A percentile compares a stretch with the other conserved stretches of the same genome.
phyloP scores from a whole-genome alignment of 2,888 invertebrate species.

The Noctua janthina region DNA sequence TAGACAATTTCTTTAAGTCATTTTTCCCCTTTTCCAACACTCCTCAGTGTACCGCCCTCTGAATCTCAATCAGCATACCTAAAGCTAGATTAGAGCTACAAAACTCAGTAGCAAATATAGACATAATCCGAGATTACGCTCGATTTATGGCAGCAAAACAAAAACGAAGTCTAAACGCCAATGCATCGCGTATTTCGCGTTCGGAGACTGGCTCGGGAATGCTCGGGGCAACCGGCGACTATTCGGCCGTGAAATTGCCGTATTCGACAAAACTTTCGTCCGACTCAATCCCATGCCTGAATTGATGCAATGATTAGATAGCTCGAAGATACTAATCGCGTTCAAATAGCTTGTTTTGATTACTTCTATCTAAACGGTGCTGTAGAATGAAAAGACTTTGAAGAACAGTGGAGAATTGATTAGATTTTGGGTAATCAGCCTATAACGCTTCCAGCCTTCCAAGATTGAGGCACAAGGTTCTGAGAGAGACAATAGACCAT shows the following conservation, averaged over 20 bases:
- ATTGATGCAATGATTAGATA: conserved; percentile 61
- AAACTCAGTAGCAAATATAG: neutral
- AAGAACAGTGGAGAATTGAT: neutral
- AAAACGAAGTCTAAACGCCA: conserved; percentile 32
- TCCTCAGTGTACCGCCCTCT: no score
- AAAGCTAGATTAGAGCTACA: neutral
- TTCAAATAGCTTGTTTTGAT: conserved; percentile 58
- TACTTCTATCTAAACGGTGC: conserved; percentile 37
- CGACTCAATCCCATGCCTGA: conserved; percentile 67
- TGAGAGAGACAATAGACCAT: neutral
- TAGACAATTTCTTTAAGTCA: neutral
- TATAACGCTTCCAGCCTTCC: neutral
- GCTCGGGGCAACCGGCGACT: conserved; percentile 19
- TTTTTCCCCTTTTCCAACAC: neutral
- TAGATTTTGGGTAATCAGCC: neutral
- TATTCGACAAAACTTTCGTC: conserved; percentile 63
- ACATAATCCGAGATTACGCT: neutral
- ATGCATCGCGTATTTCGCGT: conserved; percentile 49
- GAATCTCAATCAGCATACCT: neutral
- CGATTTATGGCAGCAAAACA: conserved; percentile 29
- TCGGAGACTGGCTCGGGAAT: conserved; percentile 11
- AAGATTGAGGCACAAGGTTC: neutral
- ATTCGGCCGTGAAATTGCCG: conserved; percentile 64
- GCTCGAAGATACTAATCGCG: conserved; percentile 55
- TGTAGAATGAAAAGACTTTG: neutral